Base-by-base conservation (phyloP, 92 coral and sea anemone species). In the Palythoa caribaeorum region DNA sequence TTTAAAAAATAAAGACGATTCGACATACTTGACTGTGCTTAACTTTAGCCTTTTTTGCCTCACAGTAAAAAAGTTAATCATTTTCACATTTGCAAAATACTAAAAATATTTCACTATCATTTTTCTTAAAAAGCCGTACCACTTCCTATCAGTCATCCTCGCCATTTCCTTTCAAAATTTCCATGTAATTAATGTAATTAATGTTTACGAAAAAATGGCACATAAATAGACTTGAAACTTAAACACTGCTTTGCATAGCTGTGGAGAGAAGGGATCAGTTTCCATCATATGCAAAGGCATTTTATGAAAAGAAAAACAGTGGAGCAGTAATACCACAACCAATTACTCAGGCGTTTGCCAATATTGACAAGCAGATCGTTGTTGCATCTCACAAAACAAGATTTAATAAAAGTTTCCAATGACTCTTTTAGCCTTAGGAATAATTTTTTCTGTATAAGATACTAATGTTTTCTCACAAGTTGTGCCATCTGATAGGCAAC, bases 281-380 rank as follows among this genome's bases (percentile, higher is more conserved):
- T 48, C 39, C 80, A 9, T 76, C 80, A 10, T 76, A 76, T 47
- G 80, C 60, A 73, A 73, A 73, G 53, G 21, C 77, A 20, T 13
- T 73, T 36, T 13, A 73, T 35, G 77, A 73, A 17, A 73, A 73
- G 77, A 73, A 73, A 73, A 44, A 38, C 44, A 39, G 44, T 36
- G 39, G 16, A 70, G 44, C 1, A 2, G 44, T 28, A 35, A 35
- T 70, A 70, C 74, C 74, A 35, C 40, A 70, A 7, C 74, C 74
- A 9, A 35, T 70, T 9, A 70, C 74, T 28, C 74, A 37, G 74
- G 35, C 8, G 74, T 70, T 70, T 37, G 44, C 47, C 3, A 70
- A 70, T 48, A 9, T 70, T 9, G 74, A 70, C 74, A 70, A 70
- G 73, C 38, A 68, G 73, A 68, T 7, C 39, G 73, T 68, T 9